These are phyloP conservation scores for Harpalus rubripes DNA, from an alignment of 2,888 invertebrate species.

Conservation along the genomic window DNA sequence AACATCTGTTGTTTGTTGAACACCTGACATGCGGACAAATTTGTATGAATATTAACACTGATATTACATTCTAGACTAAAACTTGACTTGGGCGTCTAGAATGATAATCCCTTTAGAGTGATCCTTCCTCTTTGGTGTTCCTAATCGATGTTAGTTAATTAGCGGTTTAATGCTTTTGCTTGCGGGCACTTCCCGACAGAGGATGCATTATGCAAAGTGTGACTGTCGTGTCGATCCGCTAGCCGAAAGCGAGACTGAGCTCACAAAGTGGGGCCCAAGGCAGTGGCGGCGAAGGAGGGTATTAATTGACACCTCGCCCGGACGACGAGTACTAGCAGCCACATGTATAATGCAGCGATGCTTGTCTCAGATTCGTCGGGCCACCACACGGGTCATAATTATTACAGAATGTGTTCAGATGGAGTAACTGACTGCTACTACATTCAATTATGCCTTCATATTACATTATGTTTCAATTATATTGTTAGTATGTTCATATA, in stretches of 20 bases:
- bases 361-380: slow-evolving; percentile 74
- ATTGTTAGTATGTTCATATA: too few relatives aligned
- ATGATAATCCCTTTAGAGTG: background rate
- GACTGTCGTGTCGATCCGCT: slow-evolving; percentile 49
- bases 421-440: background rate
- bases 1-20: background rate
- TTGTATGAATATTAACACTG: background rate
- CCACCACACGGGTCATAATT: slow-evolving; percentile 69
- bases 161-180: slow-evolving; percentile 56
- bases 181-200: slow-evolving; percentile 30
- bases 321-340: slow-evolving; percentile 52
- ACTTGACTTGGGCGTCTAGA: background rate
- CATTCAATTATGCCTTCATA: background rate
- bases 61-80: background rate
- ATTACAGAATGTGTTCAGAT: slow-evolving; percentile 15
- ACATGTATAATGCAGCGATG: slow-evolving; percentile 72
- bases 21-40: background rate
- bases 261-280: slow-evolving; percentile 51
- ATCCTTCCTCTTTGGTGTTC: slow-evolving; percentile 1
- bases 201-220: slow-evolving; percentile 65
- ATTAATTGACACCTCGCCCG: slow-evolving; percentile 69
- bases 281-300: slow-evolving; percentile 28
- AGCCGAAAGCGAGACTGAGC: slow-evolving; percentile 13
- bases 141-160: slow-evolving; percentile 57
- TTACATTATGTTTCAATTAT: too few relatives aligned